Percentiles rank a stretch among this genome's conserved stretches.
phyloP scores from a whole-genome alignment of 2,888 invertebrate species.

The Meteorus cinctellus region DNA sequence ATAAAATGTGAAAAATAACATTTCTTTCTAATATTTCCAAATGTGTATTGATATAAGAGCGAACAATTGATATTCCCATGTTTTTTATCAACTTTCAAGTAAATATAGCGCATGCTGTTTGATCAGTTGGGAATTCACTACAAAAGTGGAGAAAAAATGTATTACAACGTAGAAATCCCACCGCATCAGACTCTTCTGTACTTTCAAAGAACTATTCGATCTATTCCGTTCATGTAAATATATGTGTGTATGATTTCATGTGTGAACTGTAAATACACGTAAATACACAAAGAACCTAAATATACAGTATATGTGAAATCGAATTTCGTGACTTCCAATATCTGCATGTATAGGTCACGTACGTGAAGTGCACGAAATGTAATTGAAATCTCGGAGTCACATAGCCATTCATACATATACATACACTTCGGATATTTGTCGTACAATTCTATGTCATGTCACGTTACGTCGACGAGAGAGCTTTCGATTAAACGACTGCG shows the following conservation, averaged over 20 bases:
- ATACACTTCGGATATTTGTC: conserved; percentile 49
- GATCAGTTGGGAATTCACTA: background rate
- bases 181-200: background rate
- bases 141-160: background rate
- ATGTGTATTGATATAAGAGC: too few relatives aligned
- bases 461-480: conserved; percentile 43
- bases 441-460: conserved; percentile 46
- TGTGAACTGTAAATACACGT: background rate
- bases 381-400: conserved; percentile 49
- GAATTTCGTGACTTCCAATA: conserved; percentile 22
- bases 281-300: background rate
- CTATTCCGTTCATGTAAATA: background rate
- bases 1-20: too few relatives aligned
- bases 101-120: too few relatives aligned
- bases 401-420: background rate
- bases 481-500: conserved; percentile 48
- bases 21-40: too few relatives aligned
- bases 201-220: background rate
- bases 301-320: background rate
- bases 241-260: background rate
- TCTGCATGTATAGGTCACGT: conserved; percentile 32
- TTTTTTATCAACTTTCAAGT: too few relatives aligned
- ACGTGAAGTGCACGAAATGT: conserved; percentile 48
- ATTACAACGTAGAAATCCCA: background rate
- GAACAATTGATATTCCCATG: too few relatives aligned